A percentile compares a stretch with the other conserved stretches of the same genome.
Evolutionary conservation across 2,113 vertebrate species (phyloP).

Genomic region (Helogale parvula): DNA sequence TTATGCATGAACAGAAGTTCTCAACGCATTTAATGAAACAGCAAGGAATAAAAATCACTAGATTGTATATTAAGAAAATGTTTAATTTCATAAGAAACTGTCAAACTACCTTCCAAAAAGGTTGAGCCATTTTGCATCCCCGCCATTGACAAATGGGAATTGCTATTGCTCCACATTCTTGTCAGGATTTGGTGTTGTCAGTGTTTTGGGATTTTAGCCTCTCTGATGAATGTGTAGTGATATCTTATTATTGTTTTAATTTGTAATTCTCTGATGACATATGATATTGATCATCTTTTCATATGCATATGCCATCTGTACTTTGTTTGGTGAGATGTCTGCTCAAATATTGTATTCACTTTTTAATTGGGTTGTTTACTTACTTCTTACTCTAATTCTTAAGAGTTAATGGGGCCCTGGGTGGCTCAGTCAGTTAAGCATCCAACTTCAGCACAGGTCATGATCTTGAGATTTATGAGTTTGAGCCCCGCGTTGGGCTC

Average conservation of each 20-base stretch:
- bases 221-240: neutral
- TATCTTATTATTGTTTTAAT: neutral
- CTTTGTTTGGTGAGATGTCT: neutral
- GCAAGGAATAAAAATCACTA: neutral
- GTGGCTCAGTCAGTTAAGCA: too few relatives aligned
- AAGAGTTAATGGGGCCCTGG: neutral
- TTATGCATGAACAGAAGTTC: neutral
- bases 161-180: neutral
- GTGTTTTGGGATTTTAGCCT: neutral
- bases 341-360: neutral
- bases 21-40: neutral
- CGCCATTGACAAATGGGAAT: neutral
- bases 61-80: neutral
- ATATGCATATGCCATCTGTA: neutral
- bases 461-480: too few relatives aligned
- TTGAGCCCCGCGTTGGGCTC: too few relatives aligned
- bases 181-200: neutral
- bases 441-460: too few relatives aligned
- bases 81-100: neutral
- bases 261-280: neutral
- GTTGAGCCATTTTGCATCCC: neutral
- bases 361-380: neutral
- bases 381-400: neutral
- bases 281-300: neutral
- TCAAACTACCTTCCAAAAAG: neutral